Evolutionary conservation across 2,888 invertebrate species (phyloP).

Genomic region (Seladonia tumulorum): DNA sequence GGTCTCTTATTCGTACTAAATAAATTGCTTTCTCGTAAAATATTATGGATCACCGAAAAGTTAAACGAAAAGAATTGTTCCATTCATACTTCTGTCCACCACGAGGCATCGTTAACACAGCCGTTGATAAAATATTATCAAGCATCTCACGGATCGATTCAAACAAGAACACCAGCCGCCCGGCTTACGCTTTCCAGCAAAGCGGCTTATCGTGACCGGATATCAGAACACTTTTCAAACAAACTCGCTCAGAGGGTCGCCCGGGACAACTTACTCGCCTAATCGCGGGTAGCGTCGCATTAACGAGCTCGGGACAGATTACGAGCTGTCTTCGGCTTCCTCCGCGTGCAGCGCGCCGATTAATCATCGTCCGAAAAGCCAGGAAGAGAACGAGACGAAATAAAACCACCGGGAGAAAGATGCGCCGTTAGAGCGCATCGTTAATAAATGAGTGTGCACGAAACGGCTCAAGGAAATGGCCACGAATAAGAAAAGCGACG

Average conservation of each 20-base stretch:
- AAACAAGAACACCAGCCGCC: not conserved
- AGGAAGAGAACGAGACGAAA: not conserved
- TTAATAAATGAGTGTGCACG: conserved; percentile 5
- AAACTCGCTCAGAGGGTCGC: not conserved
- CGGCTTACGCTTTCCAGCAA: conserved; percentile 6
- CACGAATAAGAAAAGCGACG: conserved; percentile 22
- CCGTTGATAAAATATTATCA: conserved; percentile 19
- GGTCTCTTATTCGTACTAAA: no score
- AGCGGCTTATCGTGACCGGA: conserved; percentile 24
- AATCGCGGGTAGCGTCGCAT: conserved; percentile 38
- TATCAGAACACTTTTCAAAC: conserved; percentile 40
- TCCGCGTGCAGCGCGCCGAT: conserved; percentile 11
- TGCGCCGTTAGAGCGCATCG: not conserved
- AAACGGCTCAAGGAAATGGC: not conserved
- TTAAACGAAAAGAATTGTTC: no score
- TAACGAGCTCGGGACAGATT: conserved; percentile 47
- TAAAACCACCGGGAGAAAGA: not conserved
- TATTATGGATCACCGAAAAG: no score
- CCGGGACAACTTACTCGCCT: conserved; percentile 46
- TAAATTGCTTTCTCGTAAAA: no score
- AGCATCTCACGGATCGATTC: conserved; percentile 12
- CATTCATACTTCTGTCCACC: not conserved
- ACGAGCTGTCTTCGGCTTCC: conserved; percentile 27
- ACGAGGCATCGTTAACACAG: not conserved
- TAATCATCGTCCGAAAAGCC: conserved; percentile 39